These are phyloP conservation scores for Nannobrachium achirus DNA, from an alignment of 2,113 vertebrate species.

Conservation along the genomic window DNA sequence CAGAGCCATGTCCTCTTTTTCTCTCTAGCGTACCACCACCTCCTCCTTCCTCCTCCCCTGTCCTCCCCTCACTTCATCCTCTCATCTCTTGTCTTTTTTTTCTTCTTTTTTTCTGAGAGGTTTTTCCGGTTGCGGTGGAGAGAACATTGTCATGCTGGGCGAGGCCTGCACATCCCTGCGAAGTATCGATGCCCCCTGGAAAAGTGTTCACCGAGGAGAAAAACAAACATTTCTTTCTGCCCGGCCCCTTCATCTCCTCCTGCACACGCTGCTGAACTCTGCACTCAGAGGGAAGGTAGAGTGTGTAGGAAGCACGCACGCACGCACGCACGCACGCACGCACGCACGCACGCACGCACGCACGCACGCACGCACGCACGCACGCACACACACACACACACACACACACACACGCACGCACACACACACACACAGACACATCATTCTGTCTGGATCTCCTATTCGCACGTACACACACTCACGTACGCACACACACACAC, in stretches of 20 bases:
- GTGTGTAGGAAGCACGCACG: no score
- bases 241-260: conserved; percentile 12
- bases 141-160: conserved; percentile 57
- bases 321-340: no score
- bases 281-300: no score
- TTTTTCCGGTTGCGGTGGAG: conserved; percentile 1
- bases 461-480: conserved; percentile 10
- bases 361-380: no score
- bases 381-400: no score
- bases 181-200: conserved; percentile 45
- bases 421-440: no score
- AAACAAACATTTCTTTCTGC: conserved; percentile 28
- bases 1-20: conserved; percentile 37
- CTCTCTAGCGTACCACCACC: conserved; percentile 17
- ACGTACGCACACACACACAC: conserved; percentile 17
- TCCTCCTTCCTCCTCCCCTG: conserved; percentile 20
- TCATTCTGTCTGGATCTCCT: no score
- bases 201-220: conserved; percentile 30
- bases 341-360: no score
- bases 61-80: conserved; percentile 3
- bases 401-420: no score
- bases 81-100: conserved; percentile 39
- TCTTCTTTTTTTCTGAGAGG: not conserved
- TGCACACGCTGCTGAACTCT: not conserved
- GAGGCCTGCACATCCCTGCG: conserved; percentile 52